Evolutionary conservation across 2,888 invertebrate species (phyloP).

Genomic region (Hoplodrina blanda): DNA sequence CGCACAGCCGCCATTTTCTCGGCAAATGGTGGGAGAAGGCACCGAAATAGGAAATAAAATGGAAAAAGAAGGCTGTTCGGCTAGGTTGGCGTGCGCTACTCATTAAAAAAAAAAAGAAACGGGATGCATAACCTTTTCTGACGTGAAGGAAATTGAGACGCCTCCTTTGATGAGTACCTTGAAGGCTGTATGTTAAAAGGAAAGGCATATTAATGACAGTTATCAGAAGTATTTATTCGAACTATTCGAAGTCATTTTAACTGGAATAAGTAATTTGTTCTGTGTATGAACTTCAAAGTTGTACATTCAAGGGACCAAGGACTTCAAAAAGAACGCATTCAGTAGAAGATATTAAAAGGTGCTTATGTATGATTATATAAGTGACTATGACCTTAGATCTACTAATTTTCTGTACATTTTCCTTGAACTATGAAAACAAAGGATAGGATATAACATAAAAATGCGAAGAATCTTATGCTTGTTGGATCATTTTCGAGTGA

Average conservation of each 20-base stretch:
- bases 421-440: constrained; percentile 38
- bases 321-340: neutral
- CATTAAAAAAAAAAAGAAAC: constrained; percentile 60
- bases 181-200: constrained; percentile 20
- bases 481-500: neutral
- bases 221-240: constrained; percentile 18
- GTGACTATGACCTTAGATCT: constrained; percentile 20
- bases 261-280: constrained; percentile 18
- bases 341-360: neutral
- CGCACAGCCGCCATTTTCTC: constrained; percentile 82
- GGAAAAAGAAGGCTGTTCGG: constrained; percentile 77
- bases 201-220: constrained; percentile 38
- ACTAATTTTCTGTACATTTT: constrained; percentile 19
- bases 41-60: constrained; percentile 83
- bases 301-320: neutral
- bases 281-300: neutral
- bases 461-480: neutral
- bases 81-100: constrained; percentile 63
- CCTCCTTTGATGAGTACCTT: constrained; percentile 18
- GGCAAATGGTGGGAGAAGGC: constrained; percentile 80
- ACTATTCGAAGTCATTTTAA: constrained; percentile 2
- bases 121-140: constrained; percentile 43
- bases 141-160: constrained; percentile 46
- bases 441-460: constrained; percentile 1
- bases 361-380: neutral